Evolutionary conservation across 1,140 invertebrate species (phyloP).

Genomic region (Idris sp.): DNA sequence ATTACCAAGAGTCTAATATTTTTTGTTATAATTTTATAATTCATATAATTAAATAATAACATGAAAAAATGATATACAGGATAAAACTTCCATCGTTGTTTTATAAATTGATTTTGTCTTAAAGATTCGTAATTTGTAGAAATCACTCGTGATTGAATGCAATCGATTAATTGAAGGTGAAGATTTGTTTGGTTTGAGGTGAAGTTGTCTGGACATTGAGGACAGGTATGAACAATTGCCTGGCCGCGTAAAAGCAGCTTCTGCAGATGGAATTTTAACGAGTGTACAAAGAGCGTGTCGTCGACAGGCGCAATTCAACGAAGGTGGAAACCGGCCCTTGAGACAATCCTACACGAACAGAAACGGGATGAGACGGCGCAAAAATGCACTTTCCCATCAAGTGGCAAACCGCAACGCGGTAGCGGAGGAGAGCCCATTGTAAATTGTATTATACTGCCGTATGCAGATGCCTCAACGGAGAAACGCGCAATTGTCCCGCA

Average conservation of each 20-base stretch:
- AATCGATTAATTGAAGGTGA: constrained; percentile 41
- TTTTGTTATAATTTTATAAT: no score
- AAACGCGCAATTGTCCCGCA: no score
- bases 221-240: constrained; percentile 61
- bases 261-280: constrained; percentile 60
- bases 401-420: constrained; percentile 69
- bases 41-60: no score
- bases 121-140: no score
- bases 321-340: constrained; percentile 59
- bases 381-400: constrained; percentile 72
- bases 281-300: constrained; percentile 58
- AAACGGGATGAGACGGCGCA: constrained; percentile 56
- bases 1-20: no score
- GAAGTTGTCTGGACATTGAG: constrained; percentile 50
- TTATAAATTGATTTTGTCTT: no score
- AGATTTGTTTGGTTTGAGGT: constrained; percentile 41
- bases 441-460: constrained; percentile 72
- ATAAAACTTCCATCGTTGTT: no score
- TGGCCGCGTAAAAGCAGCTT: constrained; percentile 50
- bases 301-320: constrained; percentile 60
- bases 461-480: constrained; percentile 66
- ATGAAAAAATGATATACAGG: no score
- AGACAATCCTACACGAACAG: constrained; percentile 50
- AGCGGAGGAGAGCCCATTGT: constrained; percentile 66
- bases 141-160: constrained; percentile 32